Evolutionary conservation across 1,140 invertebrate genomes (phyloP).

Genomic region (Bombus picipes): DNA sequence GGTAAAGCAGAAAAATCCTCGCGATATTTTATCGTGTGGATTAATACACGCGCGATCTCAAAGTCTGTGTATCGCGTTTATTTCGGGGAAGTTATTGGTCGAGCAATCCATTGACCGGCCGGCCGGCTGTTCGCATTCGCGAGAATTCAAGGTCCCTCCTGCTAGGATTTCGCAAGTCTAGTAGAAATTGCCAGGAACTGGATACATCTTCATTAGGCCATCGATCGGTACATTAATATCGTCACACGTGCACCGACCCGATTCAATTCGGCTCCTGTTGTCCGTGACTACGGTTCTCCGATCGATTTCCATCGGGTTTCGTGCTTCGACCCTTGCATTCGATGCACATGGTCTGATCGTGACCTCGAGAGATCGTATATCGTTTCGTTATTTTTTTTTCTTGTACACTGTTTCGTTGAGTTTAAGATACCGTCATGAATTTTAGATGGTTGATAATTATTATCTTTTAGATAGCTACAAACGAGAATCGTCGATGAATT

Average conservation of each 20-base stretch:
- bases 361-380: background rate
- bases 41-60: constrained; percentile 38
- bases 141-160: constrained; percentile 30
- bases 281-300: constrained; percentile 8
- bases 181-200: constrained; percentile 45
- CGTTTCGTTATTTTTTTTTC: background rate
- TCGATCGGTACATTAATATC: constrained; percentile 65
- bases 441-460: too few species aligned
- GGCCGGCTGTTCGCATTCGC: constrained; percentile 3
- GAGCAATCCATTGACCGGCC: constrained; percentile 32
- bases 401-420: background rate
- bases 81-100: constrained; percentile 14
- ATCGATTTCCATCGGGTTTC: constrained; percentile 38
- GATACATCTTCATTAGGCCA: constrained; percentile 63
- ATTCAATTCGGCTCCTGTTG: constrained; percentile 38
- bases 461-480: too few species aligned
- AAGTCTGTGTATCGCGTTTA: constrained; percentile 21
- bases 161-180: constrained; percentile 30
- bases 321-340: background rate
- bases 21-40: constrained; percentile 41
- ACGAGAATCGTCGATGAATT: too few species aligned
- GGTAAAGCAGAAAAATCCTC: background rate
- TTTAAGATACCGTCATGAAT: background rate
- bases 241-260: constrained; percentile 32
- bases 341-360: constrained; percentile 1